Evolutionary conservation across 64 coral and sea anemone species (phyloP).

Genomic region (Stylophora pistillata): DNA sequence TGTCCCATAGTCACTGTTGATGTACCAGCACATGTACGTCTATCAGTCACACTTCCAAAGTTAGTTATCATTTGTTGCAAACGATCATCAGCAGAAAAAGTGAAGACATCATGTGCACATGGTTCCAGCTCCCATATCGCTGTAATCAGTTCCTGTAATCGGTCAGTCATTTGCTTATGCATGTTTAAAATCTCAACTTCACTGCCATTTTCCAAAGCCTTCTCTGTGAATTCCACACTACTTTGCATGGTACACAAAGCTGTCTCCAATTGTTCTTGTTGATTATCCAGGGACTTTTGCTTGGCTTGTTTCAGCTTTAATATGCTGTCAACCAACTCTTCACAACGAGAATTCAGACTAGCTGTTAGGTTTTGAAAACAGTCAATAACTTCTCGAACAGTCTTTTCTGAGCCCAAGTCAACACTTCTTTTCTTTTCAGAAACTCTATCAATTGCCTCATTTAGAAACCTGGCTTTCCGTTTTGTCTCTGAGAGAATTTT

Average conservation of each 20-base stretch:
- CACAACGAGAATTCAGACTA: background rate
- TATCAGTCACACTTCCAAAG: slow-evolving; percentile 8
- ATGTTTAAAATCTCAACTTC: slow-evolving; percentile 56
- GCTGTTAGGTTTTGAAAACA: background rate
- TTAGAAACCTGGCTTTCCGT: slow-evolving; percentile 58
- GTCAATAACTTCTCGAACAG: slow-evolving; percentile 1
- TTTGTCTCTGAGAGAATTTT: slow-evolving; percentile 69
- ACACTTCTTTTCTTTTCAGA: slow-evolving; percentile 38
- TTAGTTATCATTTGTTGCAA: background rate
- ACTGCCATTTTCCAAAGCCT: slow-evolving; percentile 54
- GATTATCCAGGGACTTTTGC: background rate
- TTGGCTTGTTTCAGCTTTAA: background rate
- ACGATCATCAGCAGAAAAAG: background rate
- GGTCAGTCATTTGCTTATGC: slow-evolving; percentile 24
- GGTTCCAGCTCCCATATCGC: slow-evolving; percentile 26
- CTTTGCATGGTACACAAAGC: slow-evolving; percentile 24
- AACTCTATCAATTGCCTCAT: slow-evolving; percentile 55
- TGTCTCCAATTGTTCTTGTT: background rate
- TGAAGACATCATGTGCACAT: background rate
- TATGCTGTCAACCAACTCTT: background rate
- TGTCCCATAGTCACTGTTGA: slow-evolving; percentile 39
- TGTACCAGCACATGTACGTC: background rate
- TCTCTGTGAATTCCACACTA: slow-evolving; percentile 48
- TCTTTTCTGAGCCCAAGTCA: slow-evolving; percentile 25
- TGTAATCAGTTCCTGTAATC: slow-evolving; percentile 16